Conservation (phyloP, 2,888 invertebrate species). For the Trissoscelio sp. region DNA sequence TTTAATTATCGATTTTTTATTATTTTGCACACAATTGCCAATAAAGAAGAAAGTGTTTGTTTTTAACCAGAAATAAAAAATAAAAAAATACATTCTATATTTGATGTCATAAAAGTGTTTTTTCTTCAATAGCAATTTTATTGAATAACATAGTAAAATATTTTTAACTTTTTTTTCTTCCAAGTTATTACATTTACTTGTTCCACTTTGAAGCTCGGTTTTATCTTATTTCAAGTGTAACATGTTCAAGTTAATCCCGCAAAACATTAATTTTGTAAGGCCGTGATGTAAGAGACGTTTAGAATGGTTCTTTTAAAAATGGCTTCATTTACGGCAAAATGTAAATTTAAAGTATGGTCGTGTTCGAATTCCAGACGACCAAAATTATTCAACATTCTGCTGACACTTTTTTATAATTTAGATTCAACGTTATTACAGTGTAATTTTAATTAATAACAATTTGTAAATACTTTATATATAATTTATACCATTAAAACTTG, state of each 20-base stretch:
- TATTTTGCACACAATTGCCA: neutral
- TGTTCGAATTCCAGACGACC: neutral
- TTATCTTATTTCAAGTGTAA: constrained; percentile 22
- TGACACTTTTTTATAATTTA: too few relatives aligned
- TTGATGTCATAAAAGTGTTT: neutral
- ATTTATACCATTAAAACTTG: constrained; percentile 1
- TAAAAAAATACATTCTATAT: neutral
- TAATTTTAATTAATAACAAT: too few relatives aligned
- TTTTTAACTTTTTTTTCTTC: neutral
- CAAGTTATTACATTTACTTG: neutral
- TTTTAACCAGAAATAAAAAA: neutral
- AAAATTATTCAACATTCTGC: too few relatives aligned
- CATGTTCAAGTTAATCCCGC: constrained; percentile 19
- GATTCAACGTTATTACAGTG: too few relatives aligned
- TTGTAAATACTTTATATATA: too few relatives aligned
- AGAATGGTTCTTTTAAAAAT: constrained; percentile 17
- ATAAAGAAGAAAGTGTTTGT: neutral
- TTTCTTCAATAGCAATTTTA: neutral
- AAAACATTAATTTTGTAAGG: constrained; percentile 29
- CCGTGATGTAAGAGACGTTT: constrained; percentile 14
- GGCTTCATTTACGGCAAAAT: constrained; percentile 4
- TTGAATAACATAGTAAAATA: neutral
- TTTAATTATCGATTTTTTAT: constrained; percentile 1
- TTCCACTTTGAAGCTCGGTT: neutral
- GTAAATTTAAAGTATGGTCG: neutral